Evolutionary conservation across 92 coral and sea anemone genomes (phyloP).

Genomic region (Paragorgia papillata): DNA sequence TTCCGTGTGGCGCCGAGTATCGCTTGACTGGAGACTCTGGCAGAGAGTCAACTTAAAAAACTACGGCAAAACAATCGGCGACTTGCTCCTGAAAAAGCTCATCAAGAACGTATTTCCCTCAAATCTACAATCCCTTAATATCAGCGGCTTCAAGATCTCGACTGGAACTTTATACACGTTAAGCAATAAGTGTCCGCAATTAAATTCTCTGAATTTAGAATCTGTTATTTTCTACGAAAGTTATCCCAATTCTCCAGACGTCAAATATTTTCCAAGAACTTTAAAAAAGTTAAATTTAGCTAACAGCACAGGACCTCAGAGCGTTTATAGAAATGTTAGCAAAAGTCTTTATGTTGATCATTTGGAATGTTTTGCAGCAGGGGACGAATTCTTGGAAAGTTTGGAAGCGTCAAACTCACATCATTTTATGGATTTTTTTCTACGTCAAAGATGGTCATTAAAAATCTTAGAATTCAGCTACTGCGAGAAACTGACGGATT

Average conservation of each 20-base stretch:
- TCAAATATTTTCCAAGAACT: conserved; percentile 69
- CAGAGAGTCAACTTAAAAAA: conserved; percentile 67
- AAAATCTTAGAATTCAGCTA: conserved; percentile 81
- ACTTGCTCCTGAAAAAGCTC: conserved; percentile 68
- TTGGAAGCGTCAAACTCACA: conserved; percentile 43
- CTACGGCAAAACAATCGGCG: conserved; percentile 66
- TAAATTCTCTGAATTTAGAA: conserved; percentile 67
- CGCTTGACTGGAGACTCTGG: conserved; percentile 90
- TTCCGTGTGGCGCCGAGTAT: conserved; percentile 71
- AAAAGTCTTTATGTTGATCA: conserved; percentile 42
- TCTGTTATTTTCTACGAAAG: conserved; percentile 69
- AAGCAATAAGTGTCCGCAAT: conserved; percentile 65
- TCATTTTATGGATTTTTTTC: conserved; percentile 44
- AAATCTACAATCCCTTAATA: conserved; percentile 64
- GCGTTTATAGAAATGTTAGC: conserved; percentile 70
- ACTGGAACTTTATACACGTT: conserved; percentile 72
- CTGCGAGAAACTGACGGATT: conserved; percentile 72
- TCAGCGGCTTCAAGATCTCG: conserved; percentile 74
- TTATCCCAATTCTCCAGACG: background rate
- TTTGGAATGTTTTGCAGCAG: conserved; percentile 66
- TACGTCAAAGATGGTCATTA: conserved; percentile 19
- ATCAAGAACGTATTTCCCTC: conserved; percentile 71
- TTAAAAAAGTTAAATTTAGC: conserved; percentile 75
- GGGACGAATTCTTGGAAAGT: conserved; percentile 68
- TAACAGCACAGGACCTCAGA: conserved; percentile 74